Percentiles rank a stretch among this genome's conserved stretches.
Conservation (phyloP, 2,888 invertebrate species). For the Dione vanillae region DNA sequence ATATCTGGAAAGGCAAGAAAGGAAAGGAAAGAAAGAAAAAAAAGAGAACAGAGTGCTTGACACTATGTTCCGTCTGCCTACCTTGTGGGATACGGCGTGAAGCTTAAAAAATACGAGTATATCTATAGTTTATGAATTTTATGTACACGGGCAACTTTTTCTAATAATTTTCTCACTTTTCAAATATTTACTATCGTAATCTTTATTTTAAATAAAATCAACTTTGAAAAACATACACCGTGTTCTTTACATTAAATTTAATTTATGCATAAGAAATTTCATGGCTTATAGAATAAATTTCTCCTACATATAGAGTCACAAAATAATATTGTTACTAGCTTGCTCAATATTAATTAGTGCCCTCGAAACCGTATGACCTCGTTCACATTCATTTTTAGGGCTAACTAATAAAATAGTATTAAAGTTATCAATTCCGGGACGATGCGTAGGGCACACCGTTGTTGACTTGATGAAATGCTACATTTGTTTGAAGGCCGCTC, state of each 20-base stretch:
- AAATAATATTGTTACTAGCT: neutral
- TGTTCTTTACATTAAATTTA: neutral
- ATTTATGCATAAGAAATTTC: neutral
- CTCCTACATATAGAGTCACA: neutral
- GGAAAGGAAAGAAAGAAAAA: too few relatives aligned
- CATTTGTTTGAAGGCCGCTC: conserved; percentile 43
- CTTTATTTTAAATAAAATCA: too few relatives aligned
- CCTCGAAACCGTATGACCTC: conserved; percentile 7
- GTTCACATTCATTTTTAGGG: conserved; percentile 5
- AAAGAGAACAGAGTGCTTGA: too few relatives aligned
- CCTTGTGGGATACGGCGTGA: too few relatives aligned
- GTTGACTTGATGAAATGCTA: conserved; percentile 11
- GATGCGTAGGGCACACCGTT: conserved; percentile 23
- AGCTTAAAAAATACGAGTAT: too few relatives aligned
- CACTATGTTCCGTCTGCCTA: too few relatives aligned
- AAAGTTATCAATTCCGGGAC: conserved; percentile 2
- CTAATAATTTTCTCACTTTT: too few relatives aligned
- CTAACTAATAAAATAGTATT: conserved; percentile 12
- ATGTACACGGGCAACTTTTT: too few relatives aligned
- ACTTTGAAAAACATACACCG: too few relatives aligned
- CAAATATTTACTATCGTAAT: too few relatives aligned
- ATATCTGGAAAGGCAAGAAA: too few relatives aligned
- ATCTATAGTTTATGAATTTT: too few relatives aligned
- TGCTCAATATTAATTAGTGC: neutral
- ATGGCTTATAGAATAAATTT: neutral